Conservation (phyloP, 2,113 vertebrate species). For the Hypomesus transpacificus region DNA sequence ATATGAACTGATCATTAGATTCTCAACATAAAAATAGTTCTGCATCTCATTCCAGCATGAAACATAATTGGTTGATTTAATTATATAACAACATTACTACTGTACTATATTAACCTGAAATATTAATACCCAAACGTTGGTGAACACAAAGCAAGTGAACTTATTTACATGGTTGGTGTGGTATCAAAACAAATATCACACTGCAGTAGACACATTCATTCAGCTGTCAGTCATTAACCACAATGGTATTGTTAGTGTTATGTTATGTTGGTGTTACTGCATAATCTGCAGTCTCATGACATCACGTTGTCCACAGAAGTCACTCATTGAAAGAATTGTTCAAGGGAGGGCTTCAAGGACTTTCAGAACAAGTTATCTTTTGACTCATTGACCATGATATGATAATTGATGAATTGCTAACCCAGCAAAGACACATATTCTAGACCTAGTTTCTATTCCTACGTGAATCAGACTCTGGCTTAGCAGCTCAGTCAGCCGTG, state of each 20-base stretch:
- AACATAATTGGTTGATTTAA: too few species aligned
- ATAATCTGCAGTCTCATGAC: background rate
- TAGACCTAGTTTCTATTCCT: constrained; percentile 18
- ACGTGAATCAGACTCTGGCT: constrained; percentile 18
- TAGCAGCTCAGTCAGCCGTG: constrained; percentile 36
- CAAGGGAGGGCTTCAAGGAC: background rate
- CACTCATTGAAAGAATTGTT: constrained; percentile 21
- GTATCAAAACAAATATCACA: background rate
- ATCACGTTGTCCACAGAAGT: background rate
- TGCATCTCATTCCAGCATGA: too few species aligned
- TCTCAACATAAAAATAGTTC: too few species aligned
- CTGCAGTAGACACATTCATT: constrained; percentile 3
- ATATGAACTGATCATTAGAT: too few species aligned
- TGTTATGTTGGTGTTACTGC: constrained; percentile 3
- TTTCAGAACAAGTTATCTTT: background rate
- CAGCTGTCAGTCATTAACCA: constrained; percentile 6
- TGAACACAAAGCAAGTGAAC: too few species aligned
- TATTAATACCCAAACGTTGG: too few species aligned
- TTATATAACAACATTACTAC: too few species aligned
- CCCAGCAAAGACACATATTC: constrained; percentile 15
- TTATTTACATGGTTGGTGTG: too few species aligned
- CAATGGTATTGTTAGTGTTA: background rate
- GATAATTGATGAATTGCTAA: constrained; percentile 5
- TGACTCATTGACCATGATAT: background rate
- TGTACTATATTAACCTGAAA: too few species aligned